These are phyloP conservation scores for Tachina fera DNA, from an alignment of 2,888 invertebrate genomes.

Conservation along the genomic window DNA sequence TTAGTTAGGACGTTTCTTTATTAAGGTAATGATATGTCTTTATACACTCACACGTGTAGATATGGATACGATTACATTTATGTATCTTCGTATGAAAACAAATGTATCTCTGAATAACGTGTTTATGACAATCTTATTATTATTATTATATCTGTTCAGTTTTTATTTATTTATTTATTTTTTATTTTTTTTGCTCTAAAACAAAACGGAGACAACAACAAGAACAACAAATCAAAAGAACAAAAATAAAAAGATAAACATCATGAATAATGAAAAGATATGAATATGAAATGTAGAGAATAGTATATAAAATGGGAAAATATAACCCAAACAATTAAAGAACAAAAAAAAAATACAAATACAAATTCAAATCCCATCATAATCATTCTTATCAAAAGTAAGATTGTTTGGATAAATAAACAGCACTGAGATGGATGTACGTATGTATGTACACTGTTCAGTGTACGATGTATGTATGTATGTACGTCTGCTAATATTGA, in stretches of 20 bases:
- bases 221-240: background rate
- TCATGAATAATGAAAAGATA: slow-evolving; percentile 53
- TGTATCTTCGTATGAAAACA: background rate
- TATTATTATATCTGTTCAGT: slow-evolving; percentile 25
- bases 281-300: slow-evolving; percentile 43
- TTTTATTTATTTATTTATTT: slow-evolving; percentile 19
- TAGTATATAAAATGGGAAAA: slow-evolving; percentile 22
- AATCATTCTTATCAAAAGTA: slow-evolving; percentile 29
- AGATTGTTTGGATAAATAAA: slow-evolving; percentile 23
- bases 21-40: too few species aligned
- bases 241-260: slow-evolving; percentile 45
- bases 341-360: slow-evolving; percentile 16
- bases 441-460: too few species aligned
- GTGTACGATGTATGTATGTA: background rate
- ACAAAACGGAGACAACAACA: slow-evolving; percentile 34
- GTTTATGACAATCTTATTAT: slow-evolving; percentile 58
- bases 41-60: too few species aligned
- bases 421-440: background rate
- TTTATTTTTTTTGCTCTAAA: slow-evolving; percentile 22
- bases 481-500: background rate
- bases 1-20: too few species aligned
- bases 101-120: slow-evolving; percentile 20
- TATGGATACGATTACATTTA: too few species aligned
- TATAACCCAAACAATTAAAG: slow-evolving; percentile 22
- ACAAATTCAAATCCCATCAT: slow-evolving; percentile 55